Evolutionary conservation across 2,113 vertebrate species (phyloP).

Genomic region (Vulpes vulpes): DNA sequence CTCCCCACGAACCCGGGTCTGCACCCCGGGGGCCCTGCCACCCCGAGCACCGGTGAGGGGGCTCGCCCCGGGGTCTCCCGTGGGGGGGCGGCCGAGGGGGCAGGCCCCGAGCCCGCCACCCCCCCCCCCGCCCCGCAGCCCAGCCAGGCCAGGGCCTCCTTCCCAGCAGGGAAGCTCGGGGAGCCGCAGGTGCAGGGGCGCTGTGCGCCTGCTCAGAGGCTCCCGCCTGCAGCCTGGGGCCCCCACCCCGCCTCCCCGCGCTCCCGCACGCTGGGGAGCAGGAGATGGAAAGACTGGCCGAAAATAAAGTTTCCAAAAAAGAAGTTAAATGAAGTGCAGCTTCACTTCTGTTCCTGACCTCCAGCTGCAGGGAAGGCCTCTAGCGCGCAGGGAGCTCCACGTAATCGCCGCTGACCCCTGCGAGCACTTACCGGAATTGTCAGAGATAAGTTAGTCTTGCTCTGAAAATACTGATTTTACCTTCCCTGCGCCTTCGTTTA

Average conservation of each 20-base stretch:
- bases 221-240: neutral
- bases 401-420: neutral
- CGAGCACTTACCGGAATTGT: neutral
- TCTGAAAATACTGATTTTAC: constrained; percentile 12
- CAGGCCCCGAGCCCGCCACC: too few species aligned
- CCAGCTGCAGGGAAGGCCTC: neutral
- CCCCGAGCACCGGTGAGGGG: rapidly evolving
- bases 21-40: rapidly evolving
- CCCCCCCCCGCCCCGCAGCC: too few species aligned
- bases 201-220: neutral
- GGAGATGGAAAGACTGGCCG: neutral
- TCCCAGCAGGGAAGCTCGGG: too few species aligned
- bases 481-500: constrained; percentile 3
- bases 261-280: neutral
- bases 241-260: too few species aligned
- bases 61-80: neutral
- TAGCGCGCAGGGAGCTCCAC: neutral
- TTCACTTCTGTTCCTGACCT: constrained; percentile 42
- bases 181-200: neutral
- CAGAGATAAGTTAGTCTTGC: neutral
- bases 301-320: neutral
- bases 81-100: too few species aligned
- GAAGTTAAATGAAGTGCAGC: neutral
- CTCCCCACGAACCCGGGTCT: neutral
- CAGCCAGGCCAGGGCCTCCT: too few species aligned